Evolutionary conservation across 2,888 invertebrate genomes (phyloP).

Genomic region (Drosophila gaucha): DNA sequence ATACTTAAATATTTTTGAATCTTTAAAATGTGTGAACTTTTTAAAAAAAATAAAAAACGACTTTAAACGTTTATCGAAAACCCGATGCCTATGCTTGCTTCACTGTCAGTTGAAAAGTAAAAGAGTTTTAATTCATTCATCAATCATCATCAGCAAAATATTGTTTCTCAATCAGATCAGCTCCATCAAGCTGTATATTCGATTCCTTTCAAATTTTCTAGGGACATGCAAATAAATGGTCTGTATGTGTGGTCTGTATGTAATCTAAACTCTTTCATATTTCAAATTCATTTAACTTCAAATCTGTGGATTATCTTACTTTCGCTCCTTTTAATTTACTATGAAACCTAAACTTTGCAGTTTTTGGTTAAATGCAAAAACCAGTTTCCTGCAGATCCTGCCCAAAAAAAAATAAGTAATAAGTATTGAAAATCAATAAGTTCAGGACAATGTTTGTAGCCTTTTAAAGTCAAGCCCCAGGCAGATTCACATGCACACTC

Average conservation of each 20-base stretch:
- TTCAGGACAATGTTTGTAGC: conserved; percentile 30
- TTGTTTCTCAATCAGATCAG: too few relatives aligned
- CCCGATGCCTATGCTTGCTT: too few relatives aligned
- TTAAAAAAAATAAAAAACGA: too few relatives aligned
- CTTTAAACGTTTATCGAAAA: too few relatives aligned
- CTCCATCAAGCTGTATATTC: too few relatives aligned
- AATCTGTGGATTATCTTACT: conserved; percentile 1
- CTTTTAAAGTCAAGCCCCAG: conserved; percentile 44
- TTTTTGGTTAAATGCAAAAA: background rate
- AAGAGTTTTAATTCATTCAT: too few relatives aligned
- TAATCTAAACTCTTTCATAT: background rate
- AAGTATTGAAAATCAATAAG: conserved; percentile 43
- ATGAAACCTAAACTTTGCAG: conserved; percentile 17
- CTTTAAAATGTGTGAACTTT: too few relatives aligned
- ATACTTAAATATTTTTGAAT: too few relatives aligned
- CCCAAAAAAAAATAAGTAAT: background rate
- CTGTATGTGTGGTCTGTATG: too few relatives aligned
- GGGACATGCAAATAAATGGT: background rate
- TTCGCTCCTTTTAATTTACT: conserved; percentile 12
- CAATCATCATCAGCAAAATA: too few relatives aligned
- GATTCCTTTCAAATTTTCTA: background rate
- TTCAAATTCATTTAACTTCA: conserved; percentile 4
- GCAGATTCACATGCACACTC: conserved; percentile 24
- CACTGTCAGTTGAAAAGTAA: too few relatives aligned
- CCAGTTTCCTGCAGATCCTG: conserved; percentile 7